phyloP scores from a whole-genome alignment of 2,113 vertebrate genomes.

The Potamarius usumacintae region DNA sequence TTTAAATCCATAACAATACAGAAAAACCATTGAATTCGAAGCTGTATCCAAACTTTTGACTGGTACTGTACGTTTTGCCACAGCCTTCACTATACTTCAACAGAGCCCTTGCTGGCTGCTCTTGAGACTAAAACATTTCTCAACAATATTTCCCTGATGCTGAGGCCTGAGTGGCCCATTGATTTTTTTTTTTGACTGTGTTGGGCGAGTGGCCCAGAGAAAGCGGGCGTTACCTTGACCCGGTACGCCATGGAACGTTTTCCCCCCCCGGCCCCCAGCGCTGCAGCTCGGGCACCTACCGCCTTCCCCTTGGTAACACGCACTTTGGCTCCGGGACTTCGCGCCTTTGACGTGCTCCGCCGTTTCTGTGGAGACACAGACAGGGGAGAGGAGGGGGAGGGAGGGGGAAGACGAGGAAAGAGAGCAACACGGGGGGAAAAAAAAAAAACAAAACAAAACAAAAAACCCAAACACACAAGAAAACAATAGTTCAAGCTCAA shows the following conservation, averaged over 20 bases:
- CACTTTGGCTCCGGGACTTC: slow-evolving; percentile 67
- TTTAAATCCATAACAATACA: too few relatives aligned
- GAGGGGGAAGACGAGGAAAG: background rate
- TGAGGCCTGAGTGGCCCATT: slow-evolving; percentile 7
- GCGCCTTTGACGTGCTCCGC: slow-evolving; percentile 67
- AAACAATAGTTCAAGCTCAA: slow-evolving; percentile 51
- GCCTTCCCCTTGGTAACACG: slow-evolving; percentile 69
- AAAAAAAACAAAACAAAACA: background rate
- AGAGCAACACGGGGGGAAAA: slow-evolving; percentile 9
- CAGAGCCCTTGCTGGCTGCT: background rate
- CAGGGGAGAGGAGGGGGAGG: background rate
- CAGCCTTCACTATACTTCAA: background rate
- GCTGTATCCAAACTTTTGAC: too few relatives aligned
- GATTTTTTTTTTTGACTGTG: background rate
- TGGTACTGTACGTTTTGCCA: background rate
- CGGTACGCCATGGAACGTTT: slow-evolving; percentile 77
- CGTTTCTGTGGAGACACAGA: slow-evolving; percentile 69
- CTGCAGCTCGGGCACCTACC: slow-evolving; percentile 57
- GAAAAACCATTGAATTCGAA: too few relatives aligned
- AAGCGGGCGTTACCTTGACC: slow-evolving; percentile 68
- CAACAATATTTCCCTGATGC: background rate
- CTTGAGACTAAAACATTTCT: background rate
- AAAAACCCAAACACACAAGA: slow-evolving; percentile 25
- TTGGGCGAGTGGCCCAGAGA: slow-evolving; percentile 44
- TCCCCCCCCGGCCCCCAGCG: slow-evolving; percentile 63